Conservation (phyloP, 2,113 vertebrate genomes). For the Ictalurus punctatus region DNA sequence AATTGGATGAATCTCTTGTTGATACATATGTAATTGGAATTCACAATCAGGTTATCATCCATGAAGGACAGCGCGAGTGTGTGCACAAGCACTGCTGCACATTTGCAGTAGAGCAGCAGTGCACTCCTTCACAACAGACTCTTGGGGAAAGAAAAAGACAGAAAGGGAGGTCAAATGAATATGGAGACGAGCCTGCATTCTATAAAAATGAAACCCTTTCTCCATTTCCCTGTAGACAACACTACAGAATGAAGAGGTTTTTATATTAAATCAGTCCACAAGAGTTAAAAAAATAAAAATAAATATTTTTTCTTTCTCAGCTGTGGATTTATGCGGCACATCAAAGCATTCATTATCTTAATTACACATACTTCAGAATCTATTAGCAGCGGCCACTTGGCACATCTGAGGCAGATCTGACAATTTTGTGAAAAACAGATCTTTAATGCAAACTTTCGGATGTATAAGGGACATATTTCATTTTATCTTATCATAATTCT, state of each 20-base stretch:
- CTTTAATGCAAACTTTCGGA: slow-evolving; percentile 67
- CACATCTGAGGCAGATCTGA: slow-evolving; percentile 57
- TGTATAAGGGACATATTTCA: slow-evolving; percentile 37
- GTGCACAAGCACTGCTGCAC: slow-evolving; percentile 32
- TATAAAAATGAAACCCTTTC: slow-evolving; percentile 33
- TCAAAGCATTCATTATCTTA: slow-evolving; percentile 73
- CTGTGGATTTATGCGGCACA: slow-evolving; percentile 59
- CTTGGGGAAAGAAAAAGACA: slow-evolving; percentile 32
- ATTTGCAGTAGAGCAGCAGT: slow-evolving; percentile 46
- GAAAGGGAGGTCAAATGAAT: slow-evolving; percentile 50
- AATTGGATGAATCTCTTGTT: slow-evolving; percentile 52
- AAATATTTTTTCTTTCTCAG: slow-evolving; percentile 2
- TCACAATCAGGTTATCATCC: slow-evolving; percentile 48
- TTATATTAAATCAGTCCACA: slow-evolving; percentile 47
- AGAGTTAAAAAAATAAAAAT: slow-evolving; percentile 33
- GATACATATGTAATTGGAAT: slow-evolving; percentile 55
- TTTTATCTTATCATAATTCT: slow-evolving; percentile 19
- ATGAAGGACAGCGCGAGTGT: slow-evolving; percentile 40
- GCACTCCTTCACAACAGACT: slow-evolving; percentile 22
- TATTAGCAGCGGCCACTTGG: slow-evolving; percentile 59
- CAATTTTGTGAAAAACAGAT: slow-evolving; percentile 54
- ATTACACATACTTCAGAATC: slow-evolving; percentile 66
- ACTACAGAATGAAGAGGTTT: slow-evolving; percentile 10
- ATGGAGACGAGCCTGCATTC: slow-evolving; percentile 40
- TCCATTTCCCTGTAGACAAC: slow-evolving; percentile 16